These are phyloP conservation scores for Pinna nobilis DNA, from an alignment of 1,140 invertebrate species.

Conservation along the genomic window DNA sequence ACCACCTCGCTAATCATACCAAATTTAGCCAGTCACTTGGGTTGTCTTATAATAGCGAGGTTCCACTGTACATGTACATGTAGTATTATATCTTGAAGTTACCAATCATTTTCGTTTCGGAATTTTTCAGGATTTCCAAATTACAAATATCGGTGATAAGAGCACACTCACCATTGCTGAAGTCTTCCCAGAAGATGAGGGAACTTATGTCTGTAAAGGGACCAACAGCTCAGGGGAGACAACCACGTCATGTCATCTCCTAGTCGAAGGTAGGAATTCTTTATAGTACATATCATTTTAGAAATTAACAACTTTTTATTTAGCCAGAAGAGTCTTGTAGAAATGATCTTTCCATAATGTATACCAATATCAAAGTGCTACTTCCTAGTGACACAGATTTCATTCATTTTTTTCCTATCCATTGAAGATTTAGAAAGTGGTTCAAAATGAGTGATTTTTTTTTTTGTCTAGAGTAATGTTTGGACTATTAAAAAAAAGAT, in stretches of 20 bases:
- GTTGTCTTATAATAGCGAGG: background rate
- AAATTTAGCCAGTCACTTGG: too few species aligned
- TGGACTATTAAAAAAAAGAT: too few species aligned
- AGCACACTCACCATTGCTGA: constrained; percentile 79
- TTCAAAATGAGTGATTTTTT: background rate
- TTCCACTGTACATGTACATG: background rate
- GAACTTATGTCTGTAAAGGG: constrained; percentile 91
- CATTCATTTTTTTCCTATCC: background rate
- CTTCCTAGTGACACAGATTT: background rate
- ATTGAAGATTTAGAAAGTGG: background rate
- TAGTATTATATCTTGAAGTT: too few species aligned
- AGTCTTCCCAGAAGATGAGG: constrained; percentile 83
- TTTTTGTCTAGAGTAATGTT: too few species aligned
- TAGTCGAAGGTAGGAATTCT: constrained; percentile 64
- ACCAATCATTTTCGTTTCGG: background rate
- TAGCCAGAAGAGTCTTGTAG: background rate
- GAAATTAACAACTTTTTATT: background rate
- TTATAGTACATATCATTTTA: background rate
- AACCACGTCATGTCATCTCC: constrained; percentile 62
- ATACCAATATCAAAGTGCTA: background rate
- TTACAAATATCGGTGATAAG: constrained; percentile 72
- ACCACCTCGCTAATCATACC: too few species aligned
- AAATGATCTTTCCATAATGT: background rate
- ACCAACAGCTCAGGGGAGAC: constrained; percentile 91
- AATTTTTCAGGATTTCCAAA: constrained; percentile 65